Base-by-base conservation (phyloP, 2,888 invertebrate genomes). In the Tipula lateralis region DNA sequence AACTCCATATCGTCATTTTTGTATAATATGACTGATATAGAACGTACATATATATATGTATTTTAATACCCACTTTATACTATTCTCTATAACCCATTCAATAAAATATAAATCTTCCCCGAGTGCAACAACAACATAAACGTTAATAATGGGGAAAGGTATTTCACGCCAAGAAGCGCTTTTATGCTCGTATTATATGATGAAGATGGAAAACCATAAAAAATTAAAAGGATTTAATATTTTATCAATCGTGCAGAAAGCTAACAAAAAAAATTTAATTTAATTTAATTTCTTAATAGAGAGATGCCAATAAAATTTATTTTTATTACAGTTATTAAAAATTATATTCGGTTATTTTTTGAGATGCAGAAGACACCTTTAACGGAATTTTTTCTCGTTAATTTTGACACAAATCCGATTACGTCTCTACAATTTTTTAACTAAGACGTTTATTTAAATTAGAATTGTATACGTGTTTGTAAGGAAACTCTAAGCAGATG, bases 351-450 rank as follows among this genome's bases (percentile, higher is more conserved):
- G 66, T 24, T 66, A 66, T 7, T 66, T 32, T 66, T 24, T 66
- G 66, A 66, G 66, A 66, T 66, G 66, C 66, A 66, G n/a, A n/a
- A 32, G 66, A 66, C 66, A 66, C 66, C 66, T 66, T 66, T 66
- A 66, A 66, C 66, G 66, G 66, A 66, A 66, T 66, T 66, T 66
- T 66, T 66, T 24, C 19, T 66, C 66, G 66, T 66, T 24, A 19
- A 66, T 12, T 66, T 66, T 66, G 66, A 66, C 66, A 66, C 24
- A 66, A 66, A 66, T 66, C 66, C 24, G 66, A 66, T 66, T 66
- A 66, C 24, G 66, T 66, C 9, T 24, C 24, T 9, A 66, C 19
- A 66, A 24, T n/a, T n/a, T n/a, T n/a, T n/a, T n/a, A 24, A 24
- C n/a, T 3, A n/a, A 66, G 24, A 24, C 66, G 19, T 66, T 66